Percentiles rank a stretch among this genome's conserved stretches.
Conservation (phyloP, 2,113 vertebrate genomes). For the Vidua macroura region DNA sequence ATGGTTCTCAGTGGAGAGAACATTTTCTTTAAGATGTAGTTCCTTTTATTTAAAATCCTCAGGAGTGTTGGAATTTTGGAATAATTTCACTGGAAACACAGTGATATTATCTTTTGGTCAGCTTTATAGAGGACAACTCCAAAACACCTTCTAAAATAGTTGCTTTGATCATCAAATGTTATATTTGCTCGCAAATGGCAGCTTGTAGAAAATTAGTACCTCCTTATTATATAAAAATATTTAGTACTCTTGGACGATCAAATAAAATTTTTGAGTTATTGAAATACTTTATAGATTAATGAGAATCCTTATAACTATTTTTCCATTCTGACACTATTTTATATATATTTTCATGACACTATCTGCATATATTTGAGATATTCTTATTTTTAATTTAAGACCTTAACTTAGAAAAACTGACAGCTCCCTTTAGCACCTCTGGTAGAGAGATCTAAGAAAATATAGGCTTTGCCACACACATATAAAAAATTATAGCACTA, state of each 20-base stretch:
- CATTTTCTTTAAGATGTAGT: not conserved
- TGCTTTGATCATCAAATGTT: not conserved
- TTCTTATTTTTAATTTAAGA: not conserved
- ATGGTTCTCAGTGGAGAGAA: not conserved
- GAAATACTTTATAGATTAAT: not conserved
- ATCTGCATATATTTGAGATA: not conserved
- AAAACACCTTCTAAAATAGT: not conserved
- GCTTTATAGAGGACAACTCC: not conserved
- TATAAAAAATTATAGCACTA: not conserved
- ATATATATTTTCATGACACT: not conserved
- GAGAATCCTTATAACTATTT: not conserved
- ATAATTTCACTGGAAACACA: not conserved
- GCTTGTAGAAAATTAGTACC: not conserved
- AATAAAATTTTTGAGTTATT: not conserved
- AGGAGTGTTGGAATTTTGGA: not conserved
- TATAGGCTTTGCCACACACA: not conserved
- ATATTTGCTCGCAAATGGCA: rapidly evolving
- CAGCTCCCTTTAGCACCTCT: not conserved
- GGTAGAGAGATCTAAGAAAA: not conserved
- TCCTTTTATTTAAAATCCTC: not conserved
- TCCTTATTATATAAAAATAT: not conserved
- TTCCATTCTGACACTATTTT: not conserved
- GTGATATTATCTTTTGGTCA: not conserved
- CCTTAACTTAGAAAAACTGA: not conserved
- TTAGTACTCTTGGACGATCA: not conserved